A percentile compares a stretch with the other conserved stretches of the same genome.
phyloP scores from a whole-genome alignment of 1,140 invertebrate species.

The Drosophila persimilis region DNA sequence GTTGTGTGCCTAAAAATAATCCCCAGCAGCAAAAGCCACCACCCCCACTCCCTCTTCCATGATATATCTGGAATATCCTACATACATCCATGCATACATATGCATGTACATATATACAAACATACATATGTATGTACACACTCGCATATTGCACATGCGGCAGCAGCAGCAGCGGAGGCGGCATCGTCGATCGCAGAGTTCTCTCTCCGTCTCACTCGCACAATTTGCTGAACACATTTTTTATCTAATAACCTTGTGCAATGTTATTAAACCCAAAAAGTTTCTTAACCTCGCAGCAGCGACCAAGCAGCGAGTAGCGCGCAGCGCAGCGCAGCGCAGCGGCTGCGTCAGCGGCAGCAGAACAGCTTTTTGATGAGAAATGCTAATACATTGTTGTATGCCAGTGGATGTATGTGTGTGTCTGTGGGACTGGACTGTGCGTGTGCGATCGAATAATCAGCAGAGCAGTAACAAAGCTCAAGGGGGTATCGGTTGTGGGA shows the following conservation, averaged over 20 bases:
- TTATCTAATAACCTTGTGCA: slow-evolving; percentile 83
- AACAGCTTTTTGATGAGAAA: slow-evolving; percentile 62
- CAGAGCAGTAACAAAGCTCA: slow-evolving; percentile 38
- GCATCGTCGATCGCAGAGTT: not conserved
- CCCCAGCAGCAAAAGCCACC: not conserved
- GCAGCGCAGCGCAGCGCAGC: slow-evolving; percentile 13
- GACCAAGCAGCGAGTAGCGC: slow-evolving; percentile 27
- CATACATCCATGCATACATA: too few relatives aligned
- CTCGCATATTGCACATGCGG: too few relatives aligned
- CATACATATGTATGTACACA: too few relatives aligned
- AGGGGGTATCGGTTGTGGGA: slow-evolving; percentile 3
- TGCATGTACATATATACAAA: too few relatives aligned
- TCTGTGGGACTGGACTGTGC: not conserved
- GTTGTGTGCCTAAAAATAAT: too few relatives aligned
- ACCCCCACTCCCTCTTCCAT: too few relatives aligned
- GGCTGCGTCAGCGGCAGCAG: slow-evolving; percentile 23
- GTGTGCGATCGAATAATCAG: slow-evolving; percentile 46
- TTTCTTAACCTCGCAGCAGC: slow-evolving; percentile 76
- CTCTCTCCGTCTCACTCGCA: slow-evolving; percentile 1
- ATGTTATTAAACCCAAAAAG: slow-evolving; percentile 83
- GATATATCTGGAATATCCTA: too few relatives aligned
- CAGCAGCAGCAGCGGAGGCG: too few relatives aligned
- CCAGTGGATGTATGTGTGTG: slow-evolving; percentile 2
- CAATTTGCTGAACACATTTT: slow-evolving; percentile 67
- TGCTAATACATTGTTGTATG: slow-evolving; percentile 61